phyloP scores from a whole-genome alignment of 2,888 invertebrate species.

The Chymomyza amoena region DNA sequence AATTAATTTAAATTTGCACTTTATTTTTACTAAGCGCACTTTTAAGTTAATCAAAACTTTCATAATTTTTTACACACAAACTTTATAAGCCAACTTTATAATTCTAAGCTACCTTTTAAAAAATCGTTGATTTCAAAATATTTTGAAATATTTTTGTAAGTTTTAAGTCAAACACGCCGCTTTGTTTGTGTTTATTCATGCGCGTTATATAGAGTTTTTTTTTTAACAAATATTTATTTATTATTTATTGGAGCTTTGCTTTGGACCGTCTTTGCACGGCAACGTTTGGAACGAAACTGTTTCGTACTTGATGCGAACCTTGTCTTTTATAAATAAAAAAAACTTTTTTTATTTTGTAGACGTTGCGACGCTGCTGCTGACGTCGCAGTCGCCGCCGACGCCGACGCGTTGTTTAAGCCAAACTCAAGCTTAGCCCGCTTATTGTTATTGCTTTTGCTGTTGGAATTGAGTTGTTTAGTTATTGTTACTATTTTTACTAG shows the following conservation, averaged over 20 bases:
- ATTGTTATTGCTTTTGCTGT: constrained; percentile 6
- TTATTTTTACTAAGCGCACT: too few species aligned
- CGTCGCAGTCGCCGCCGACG: constrained; percentile 23
- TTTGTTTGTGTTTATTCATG: background rate
- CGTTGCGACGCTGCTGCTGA: constrained; percentile 19
- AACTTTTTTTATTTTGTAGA: constrained; percentile 37
- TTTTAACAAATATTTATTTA: background rate
- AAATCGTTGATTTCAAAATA: too few species aligned
- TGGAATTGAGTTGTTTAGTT: background rate
- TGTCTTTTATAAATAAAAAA: constrained; percentile 68
- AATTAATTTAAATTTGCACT: too few species aligned
- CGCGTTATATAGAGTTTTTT: background rate
- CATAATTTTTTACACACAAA: too few species aligned
- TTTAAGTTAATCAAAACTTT: too few species aligned
- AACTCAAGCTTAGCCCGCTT: background rate
- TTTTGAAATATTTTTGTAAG: too few species aligned
- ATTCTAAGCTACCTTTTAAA: too few species aligned
- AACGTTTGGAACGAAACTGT: constrained; percentile 67
- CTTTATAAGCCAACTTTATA: too few species aligned
- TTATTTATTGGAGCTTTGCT: background rate
- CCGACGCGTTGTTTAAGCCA: constrained; percentile 13
- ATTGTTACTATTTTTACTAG: background rate
- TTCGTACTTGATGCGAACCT: constrained; percentile 66
- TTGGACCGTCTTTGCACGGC: constrained; percentile 48
- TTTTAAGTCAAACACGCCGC: too few species aligned